Percentiles rank a stretch among this genome's conserved stretches.
Evolutionary conservation across 2,797 vertebrate species (phyloP).

Genomic region (Sus cebifrons): DNA sequence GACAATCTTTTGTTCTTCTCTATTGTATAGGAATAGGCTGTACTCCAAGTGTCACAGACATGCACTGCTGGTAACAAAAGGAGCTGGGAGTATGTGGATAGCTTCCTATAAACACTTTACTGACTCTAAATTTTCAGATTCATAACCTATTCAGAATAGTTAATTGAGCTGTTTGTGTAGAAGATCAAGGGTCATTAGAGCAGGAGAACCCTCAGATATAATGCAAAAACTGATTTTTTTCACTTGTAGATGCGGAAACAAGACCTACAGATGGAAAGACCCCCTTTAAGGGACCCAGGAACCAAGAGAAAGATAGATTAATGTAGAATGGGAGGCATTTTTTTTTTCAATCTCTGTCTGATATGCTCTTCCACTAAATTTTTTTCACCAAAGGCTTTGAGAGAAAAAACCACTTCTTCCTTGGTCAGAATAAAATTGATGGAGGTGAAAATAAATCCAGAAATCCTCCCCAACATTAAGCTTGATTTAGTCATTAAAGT

Average conservation of each 20-base stretch:
- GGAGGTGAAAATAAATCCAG: background rate
- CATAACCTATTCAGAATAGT: background rate
- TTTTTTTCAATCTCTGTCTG: background rate
- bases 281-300: background rate
- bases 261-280: background rate
- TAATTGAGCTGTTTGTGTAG: background rate
- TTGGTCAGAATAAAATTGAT: background rate
- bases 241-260: background rate
- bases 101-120: background rate
- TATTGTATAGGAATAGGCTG: background rate
- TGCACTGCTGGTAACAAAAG: background rate
- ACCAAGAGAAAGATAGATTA: background rate
- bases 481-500: background rate
- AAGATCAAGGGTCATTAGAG: background rate
- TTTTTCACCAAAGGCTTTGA: conserved; percentile 14
- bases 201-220: background rate
- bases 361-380: background rate
- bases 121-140: background rate
- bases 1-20: background rate
- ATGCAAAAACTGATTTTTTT: background rate
- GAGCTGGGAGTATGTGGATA: background rate
- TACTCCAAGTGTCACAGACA: background rate
- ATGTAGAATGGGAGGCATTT: background rate
- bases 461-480: background rate
- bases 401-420: background rate